Percentiles rank a stretch among this genome's conserved stretches.
Conservation (phyloP, 2,888 invertebrate species). For the Therioaphis trifolii region DNA sequence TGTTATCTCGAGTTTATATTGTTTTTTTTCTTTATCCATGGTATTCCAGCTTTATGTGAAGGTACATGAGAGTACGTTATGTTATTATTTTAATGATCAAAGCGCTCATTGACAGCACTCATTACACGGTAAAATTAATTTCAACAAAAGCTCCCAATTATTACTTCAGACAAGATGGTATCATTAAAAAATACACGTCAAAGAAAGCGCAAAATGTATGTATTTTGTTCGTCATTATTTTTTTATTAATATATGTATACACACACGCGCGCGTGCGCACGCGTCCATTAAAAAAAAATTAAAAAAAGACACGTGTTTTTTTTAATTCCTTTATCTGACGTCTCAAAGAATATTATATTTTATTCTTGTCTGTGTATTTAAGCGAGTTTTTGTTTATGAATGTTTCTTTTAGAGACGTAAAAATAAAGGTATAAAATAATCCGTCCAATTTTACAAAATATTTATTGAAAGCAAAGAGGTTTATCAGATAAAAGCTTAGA, state of each 20-base stretch:
- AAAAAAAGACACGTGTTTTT: not conserved
- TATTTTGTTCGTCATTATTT: slow-evolving; percentile 22
- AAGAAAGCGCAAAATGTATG: slow-evolving; percentile 10
- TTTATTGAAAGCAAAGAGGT: too few species aligned
- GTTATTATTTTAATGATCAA: slow-evolving; percentile 33
- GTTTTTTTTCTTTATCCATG: not conserved
- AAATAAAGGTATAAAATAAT: not conserved
- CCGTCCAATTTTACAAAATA: not conserved
- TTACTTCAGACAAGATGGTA: not conserved
- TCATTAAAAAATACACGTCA: slow-evolving; percentile 36
- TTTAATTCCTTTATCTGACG: not conserved
- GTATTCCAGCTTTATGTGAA: too few species aligned
- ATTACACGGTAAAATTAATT: slow-evolving; percentile 42
- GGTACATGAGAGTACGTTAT: slow-evolving; percentile 5
- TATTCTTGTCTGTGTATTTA: not conserved
- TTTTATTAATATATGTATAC: not conserved
- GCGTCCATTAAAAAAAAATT: not conserved
- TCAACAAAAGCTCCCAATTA: slow-evolving; percentile 47
- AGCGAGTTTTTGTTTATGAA: too few species aligned
- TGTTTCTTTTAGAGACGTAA: too few species aligned
- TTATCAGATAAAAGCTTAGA: too few species aligned
- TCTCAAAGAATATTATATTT: not conserved
- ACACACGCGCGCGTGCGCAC: too few species aligned
- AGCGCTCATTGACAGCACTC: slow-evolving; percentile 28
- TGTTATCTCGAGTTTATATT: not conserved